Conservation (phyloP, 2,888 invertebrate species). For the Xestia ashworthii region DNA sequence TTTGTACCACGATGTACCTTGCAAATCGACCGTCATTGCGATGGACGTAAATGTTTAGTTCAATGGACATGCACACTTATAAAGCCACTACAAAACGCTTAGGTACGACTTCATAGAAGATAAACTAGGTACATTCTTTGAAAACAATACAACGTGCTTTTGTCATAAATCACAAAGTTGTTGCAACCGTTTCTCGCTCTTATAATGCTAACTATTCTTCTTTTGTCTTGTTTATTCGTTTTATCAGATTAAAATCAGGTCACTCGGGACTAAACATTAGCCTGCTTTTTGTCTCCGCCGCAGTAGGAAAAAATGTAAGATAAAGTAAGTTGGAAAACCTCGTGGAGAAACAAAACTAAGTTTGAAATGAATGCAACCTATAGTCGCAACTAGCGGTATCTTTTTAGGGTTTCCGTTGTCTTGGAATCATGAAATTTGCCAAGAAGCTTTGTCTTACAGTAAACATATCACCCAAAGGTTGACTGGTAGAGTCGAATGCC, state of each 20-base stretch:
- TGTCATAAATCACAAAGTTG: constrained; percentile 1
- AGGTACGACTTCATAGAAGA: background rate
- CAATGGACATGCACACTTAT: background rate
- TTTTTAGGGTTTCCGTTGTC: background rate
- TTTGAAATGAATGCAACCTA: background rate
- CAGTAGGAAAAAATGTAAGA: background rate
- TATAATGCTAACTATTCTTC: background rate
- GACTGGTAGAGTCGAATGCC: too few species aligned
- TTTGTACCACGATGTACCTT: constrained; percentile 18
- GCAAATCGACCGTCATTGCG: constrained; percentile 43
- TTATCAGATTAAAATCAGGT: background rate
- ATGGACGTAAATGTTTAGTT: constrained; percentile 28
- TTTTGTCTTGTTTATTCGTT: background rate
- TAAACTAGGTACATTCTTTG: background rate
- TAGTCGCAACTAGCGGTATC: background rate
- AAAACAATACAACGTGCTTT: constrained; percentile 9
- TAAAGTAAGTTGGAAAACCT: background rate
- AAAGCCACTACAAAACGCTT: constrained; percentile 6
- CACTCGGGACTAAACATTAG: background rate
- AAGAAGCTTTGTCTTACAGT: too few species aligned
- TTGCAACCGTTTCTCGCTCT: background rate
- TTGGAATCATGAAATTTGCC: too few species aligned
- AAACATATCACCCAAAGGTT: too few species aligned
- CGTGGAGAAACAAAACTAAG: background rate
- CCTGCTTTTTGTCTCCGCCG: background rate